A percentile compares a stretch with the other conserved stretches of the same genome.
phyloP scores from a whole-genome alignment of 2,888 invertebrate genomes.

The Lissonota sp. region DNA sequence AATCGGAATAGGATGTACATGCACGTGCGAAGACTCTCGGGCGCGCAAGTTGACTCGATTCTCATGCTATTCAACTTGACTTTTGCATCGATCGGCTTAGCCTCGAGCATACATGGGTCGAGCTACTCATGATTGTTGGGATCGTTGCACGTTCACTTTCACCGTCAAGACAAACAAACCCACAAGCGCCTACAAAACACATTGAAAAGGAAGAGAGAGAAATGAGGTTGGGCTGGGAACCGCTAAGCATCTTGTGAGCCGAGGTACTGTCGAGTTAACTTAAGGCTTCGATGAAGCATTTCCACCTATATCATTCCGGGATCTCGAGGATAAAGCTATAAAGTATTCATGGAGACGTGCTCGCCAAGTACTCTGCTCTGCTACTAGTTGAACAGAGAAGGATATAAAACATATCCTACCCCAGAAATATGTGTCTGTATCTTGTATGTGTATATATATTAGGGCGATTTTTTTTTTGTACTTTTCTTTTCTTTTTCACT shows the following conservation, averaged over 20 bases:
- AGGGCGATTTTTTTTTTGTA: too few relatives aligned
- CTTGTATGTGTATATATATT: background rate
- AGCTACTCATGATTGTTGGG: conserved; percentile 36
- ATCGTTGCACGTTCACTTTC: conserved; percentile 73
- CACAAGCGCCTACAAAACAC: background rate
- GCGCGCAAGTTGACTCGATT: conserved; percentile 65
- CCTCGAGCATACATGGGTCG: conserved; percentile 28
- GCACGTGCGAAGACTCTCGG: conserved; percentile 47
- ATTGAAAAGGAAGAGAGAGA: background rate
- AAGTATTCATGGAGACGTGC: conserved; percentile 25
- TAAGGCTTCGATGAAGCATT: conserved; percentile 23
- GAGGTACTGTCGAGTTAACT: conserved; percentile 35
- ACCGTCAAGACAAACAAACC: conserved; percentile 59
- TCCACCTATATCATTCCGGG: conserved; percentile 8
- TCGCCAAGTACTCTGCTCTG: conserved; percentile 4
- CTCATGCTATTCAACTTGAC: conserved; percentile 82
- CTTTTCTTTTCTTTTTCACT: too few relatives aligned
- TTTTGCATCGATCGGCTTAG: conserved; percentile 71
- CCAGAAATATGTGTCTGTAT: background rate
- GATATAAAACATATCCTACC: conserved; percentile 43
- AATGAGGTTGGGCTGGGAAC: too few relatives aligned
- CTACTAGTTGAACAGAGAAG: background rate
- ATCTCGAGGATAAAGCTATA: background rate
- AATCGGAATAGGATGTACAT: conserved; percentile 35
- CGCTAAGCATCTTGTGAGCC: conserved; percentile 37